A percentile compares a stretch with the other conserved stretches of the same genome.
Conservation (phyloP, 2,888 invertebrate species). For the Ashinkailepas kermadecensis region DNA sequence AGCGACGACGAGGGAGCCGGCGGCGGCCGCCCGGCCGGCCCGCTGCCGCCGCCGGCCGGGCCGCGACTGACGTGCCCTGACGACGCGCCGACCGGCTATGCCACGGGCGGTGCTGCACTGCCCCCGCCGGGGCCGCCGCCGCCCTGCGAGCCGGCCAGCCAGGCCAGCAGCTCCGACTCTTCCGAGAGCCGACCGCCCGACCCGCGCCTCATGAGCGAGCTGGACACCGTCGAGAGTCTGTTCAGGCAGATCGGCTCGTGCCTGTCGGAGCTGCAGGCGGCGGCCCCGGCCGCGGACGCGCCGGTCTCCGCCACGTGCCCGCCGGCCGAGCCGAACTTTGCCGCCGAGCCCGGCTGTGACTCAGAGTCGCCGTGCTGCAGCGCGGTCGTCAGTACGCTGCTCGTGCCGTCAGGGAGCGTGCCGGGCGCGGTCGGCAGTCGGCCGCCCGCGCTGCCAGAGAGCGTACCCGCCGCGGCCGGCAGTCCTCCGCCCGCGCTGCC, state of each 20-base stretch:
- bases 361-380: not conserved
- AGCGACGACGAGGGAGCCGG: slow-evolving; percentile 3
- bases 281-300: not conserved
- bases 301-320: not conserved
- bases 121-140: not conserved
- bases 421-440: too few relatives aligned
- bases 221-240: not conserved
- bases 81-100: not conserved
- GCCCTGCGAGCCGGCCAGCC: not conserved
- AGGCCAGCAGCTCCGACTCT: not conserved
- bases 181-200: not conserved
- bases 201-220: slow-evolving; percentile 1
- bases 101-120: not conserved
- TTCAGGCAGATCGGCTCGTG: slow-evolving; percentile 10
- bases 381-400: not conserved
- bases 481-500: not conserved
- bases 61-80: not conserved
- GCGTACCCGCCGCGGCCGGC: not conserved
- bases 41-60: not conserved
- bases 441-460: not conserved
- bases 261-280: not conserved
- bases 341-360: not conserved
- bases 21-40: not conserved
- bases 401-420: too few relatives aligned
- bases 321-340: not conserved